Evolutionary conservation across 2,113 vertebrate species (phyloP), one percentile per base, ranked within the genome.

Genomic region (Chauna torquata): DNA sequence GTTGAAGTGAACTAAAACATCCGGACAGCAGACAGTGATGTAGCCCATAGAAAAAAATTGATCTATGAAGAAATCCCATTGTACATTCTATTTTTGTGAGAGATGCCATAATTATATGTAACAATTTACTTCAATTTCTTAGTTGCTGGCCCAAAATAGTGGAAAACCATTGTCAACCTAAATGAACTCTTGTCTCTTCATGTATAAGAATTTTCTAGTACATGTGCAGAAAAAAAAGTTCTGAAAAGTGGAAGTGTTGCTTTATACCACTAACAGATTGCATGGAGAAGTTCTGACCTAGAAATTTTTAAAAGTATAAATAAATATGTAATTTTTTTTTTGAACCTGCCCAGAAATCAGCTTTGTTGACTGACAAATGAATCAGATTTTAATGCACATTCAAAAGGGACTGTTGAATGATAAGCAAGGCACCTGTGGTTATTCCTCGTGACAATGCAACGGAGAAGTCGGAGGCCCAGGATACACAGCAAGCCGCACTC

Each of bases 381-480:
- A 38, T 70, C 45, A 36, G 12, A 45, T 40, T 87, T 65, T 52
- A 76, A 61, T 18, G 28, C 14, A n/a, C 16, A 36, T 65, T 79
- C 22, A 87, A 77, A 82, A 1, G 2, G 1, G 13, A 17, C 23
- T 34, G 19, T 49, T 84, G 38, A 79, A 47, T 34, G 57, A 19
- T 7, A 61, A 23, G 23, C 62, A 42, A 82, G 28, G 57, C 40
- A 76, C 40, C 20, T 40, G n/a, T 25, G 14, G 49, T 22, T 72
- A 22, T 28, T 77, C 30, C 44, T 93, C 2, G 1, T 38, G 34
- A 54, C 0, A 0, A 16, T 32, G 30, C 27, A 3, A 3, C 22
- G 32, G 55, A 76, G 58, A 74, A 86, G 36, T 22, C 0, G 0
- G 28, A 62, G 50, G 18, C 76, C 66, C 70, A 0, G 0, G 49